Conservation (phyloP, 64 coral and sea anemone species). For the Montipora foliosa region DNA sequence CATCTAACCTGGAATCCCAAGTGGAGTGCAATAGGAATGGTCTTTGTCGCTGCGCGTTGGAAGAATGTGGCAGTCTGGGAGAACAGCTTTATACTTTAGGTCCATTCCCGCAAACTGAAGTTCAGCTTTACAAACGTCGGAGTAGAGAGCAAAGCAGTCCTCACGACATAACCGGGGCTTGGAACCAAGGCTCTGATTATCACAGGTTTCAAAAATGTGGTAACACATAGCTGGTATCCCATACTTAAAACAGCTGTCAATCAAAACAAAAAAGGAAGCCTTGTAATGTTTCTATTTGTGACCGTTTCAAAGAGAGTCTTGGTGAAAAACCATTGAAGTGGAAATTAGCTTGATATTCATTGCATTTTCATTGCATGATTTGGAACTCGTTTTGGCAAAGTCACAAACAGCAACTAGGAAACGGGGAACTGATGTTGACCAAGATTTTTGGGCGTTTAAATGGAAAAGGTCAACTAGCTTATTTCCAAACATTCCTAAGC, state of each 20-base stretch:
- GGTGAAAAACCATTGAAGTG: too few species aligned
- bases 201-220: conserved; percentile 84
- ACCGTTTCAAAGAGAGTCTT: too few species aligned
- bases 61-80: conserved; percentile 74
- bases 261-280: not conserved
- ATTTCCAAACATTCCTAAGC: too few species aligned
- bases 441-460: too few species aligned
- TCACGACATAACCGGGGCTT: conserved; percentile 81
- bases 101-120: conserved; percentile 52
- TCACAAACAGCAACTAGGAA: too few species aligned
- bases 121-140: conserved; percentile 68
- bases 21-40: conserved; percentile 59
- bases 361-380: too few species aligned
- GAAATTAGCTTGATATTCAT: too few species aligned
- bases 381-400: too few species aligned
- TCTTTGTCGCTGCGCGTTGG: conserved; percentile 47
- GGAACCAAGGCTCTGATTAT: conserved; percentile 7
- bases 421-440: too few species aligned
- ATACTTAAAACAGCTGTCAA: conserved; percentile 67
- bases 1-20: conserved; percentile 73
- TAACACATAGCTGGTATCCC: conserved; percentile 91
- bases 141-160: conserved; percentile 73
- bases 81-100: not conserved
- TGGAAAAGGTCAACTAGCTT: too few species aligned
- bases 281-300: too few species aligned